Evolutionary conservation across 2,888 invertebrate genomes (phyloP), one percentile per base, ranked within the genome.

Genomic region (Metalampra italica): DNA sequence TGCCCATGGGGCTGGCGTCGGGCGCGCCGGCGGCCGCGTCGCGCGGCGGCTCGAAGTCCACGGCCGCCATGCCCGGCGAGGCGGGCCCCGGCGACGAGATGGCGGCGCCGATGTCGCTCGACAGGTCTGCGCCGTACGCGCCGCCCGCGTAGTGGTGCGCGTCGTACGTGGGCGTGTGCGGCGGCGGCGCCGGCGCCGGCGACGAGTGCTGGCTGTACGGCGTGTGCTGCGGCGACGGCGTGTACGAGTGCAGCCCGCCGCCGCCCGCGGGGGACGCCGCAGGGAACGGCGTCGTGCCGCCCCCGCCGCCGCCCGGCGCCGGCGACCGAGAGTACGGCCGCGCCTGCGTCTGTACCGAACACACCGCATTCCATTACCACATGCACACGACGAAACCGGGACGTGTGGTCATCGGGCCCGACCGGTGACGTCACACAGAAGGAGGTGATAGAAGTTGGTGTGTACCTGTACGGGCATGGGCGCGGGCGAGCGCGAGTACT

Each of bases 31-130:
- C 70, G 61, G 57, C 43, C 51, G 51, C 56, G 54, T 59, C 72
- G 47, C 72, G 73, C 36, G 84, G 94, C 45, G 94, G 94, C 69
- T 94, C 94, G 74, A 95, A 95, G 78, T 95, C 95, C 46, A 94
- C 92, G 63, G 93, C 92, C 34, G 92, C 92, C 59, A 93, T 83
- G 60, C 91, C 92, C 15, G 94, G 94, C 39, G 94, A 94, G 45
- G 91, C 91, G 38, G 92, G 91, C 57, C 93, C 92, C 9, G 93
- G 93, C 41, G 94, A 93, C 52, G 94, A 93, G 66, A 95, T 94
- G 46, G 94, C 94, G 9, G 94, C 94, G 68, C 94, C 94, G 69
- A 95, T 94, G 73, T 95, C 94, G 49, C 93, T 92, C 51, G 94
- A 94, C 58, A 95, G 85, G 73, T 95, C 95, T 39, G 93, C 94